Base-by-base conservation (phyloP, 2,888 invertebrate species). In the Schizotus pectinicornis region DNA sequence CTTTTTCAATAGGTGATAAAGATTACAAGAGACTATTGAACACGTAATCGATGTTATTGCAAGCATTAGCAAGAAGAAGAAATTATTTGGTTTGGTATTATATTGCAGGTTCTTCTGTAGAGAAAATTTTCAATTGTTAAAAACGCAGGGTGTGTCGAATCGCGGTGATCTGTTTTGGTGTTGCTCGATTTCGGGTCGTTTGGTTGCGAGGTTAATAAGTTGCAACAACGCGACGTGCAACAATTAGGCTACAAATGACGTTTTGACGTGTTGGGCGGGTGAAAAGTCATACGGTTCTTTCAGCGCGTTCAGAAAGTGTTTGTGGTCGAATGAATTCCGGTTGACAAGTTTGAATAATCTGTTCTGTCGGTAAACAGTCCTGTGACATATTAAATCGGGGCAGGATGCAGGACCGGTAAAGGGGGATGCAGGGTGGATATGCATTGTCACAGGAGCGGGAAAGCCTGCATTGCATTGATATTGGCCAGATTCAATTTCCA, bases 401-500 rank as follows among this genome's bases (percentile, higher is more conserved):
- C 55, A 61, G 68, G 67, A 67, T 69, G 70, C 66, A 63, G 66
- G 51, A 50, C 56, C 54, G 56, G 67, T 64, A 65, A 61, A 66
- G 64, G 65, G 67, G 67, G 67, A 68, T 67, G 68, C 36, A 36
- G 34, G 48, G 67, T 71, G 67, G 65, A 70, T 77, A 75, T 75
- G 76, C 74, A 76, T 76, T 76, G 76, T 75, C 76, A 74, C 74
- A 74, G 71, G 72, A 74, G 72, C 70, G 72, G 55, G 51, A 55
- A 47, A 59, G 59, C 55, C 59, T 55, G 74, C 70, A 75, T 75
- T 74, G 73, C 71, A 67, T 67, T 69, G 74, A 69, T 74, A 77
- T 77, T 77, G 77, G 74, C 76, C 73, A 75, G 78, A 79, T 78
- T 78, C 78, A 78, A 78, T 79, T 79, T 79, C 77, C 78, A 78